These are phyloP conservation scores for Sipha maydis DNA, from an alignment of 2,888 invertebrate species.

Conservation along the genomic window DNA sequence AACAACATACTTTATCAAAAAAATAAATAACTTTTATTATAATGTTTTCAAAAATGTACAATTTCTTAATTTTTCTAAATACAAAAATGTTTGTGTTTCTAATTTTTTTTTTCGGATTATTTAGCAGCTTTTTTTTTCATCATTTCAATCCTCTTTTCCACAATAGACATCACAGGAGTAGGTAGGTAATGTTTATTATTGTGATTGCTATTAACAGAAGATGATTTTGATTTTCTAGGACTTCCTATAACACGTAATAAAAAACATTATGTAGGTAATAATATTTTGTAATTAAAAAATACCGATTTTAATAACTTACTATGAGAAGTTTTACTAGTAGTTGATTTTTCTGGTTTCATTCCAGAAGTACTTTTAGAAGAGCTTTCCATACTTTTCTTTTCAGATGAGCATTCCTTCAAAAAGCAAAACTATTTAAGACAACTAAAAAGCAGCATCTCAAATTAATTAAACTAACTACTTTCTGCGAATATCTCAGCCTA, in stretches of 20 bases:
- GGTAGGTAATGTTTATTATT: slow-evolving; percentile 39
- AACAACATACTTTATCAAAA: slow-evolving; percentile 93
- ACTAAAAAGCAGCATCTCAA: background rate
- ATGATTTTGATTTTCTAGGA: slow-evolving; percentile 41
- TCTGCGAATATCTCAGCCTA: slow-evolving; percentile 33
- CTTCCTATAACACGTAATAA: slow-evolving; percentile 31
- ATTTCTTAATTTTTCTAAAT: slow-evolving; percentile 28
- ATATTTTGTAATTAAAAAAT: background rate
- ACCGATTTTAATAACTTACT: background rate
- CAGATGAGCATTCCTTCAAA: slow-evolving; percentile 39
- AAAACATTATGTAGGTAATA: background rate
- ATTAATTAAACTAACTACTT: slow-evolving; percentile 17
- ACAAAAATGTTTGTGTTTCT: slow-evolving; percentile 63
- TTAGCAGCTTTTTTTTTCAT: slow-evolving; percentile 85
- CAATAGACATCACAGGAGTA: slow-evolving; percentile 46
- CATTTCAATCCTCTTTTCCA: slow-evolving; percentile 76
- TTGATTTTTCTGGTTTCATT: slow-evolving; percentile 40
- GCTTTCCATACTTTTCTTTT: slow-evolving; percentile 45
- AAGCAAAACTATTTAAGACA: background rate
- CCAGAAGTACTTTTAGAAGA: slow-evolving; percentile 46
- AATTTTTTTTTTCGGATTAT: slow-evolving; percentile 76
- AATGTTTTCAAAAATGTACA: background rate
- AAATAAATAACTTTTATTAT: slow-evolving; percentile 75
- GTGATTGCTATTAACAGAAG: slow-evolving; percentile 51
- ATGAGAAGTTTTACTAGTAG: slow-evolving; percentile 34